phyloP scores from a whole-genome alignment of 1,140 invertebrate genomes.

The Solenopsis fugax region DNA sequence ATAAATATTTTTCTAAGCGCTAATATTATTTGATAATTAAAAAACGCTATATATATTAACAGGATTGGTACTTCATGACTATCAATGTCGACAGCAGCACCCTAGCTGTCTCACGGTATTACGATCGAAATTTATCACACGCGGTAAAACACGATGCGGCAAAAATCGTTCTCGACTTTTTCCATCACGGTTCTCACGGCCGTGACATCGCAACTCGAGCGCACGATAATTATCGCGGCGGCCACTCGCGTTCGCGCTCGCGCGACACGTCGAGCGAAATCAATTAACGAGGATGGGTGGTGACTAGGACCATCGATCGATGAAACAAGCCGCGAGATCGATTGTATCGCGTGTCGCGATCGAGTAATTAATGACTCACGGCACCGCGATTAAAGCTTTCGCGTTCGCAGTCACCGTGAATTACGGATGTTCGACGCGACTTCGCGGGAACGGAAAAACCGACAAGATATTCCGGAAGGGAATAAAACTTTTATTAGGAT shows the following conservation, averaged over 20 bases:
- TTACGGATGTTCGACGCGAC: conserved; percentile 53
- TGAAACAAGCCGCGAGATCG: conserved; percentile 66
- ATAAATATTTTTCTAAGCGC: neutral
- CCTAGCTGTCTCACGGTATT: neutral
- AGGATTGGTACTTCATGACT: neutral
- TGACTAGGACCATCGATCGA: conserved; percentile 59
- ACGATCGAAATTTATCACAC: conserved; percentile 67
- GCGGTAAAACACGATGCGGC: conserved; percentile 20
- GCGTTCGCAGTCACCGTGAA: conserved; percentile 57
- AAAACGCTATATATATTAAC: neutral
- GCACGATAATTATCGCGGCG: conserved; percentile 71
- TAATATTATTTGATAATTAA: neutral
- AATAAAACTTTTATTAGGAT: conserved; percentile 17
- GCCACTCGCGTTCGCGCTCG: conserved; percentile 49
- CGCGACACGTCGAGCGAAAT: conserved; percentile 64
- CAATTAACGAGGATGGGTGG: conserved; percentile 67
- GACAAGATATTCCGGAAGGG: neutral
- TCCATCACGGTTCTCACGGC: conserved; percentile 55
- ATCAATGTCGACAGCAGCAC: conserved; percentile 22
- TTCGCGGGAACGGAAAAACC: conserved; percentile 13
- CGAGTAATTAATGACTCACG: conserved; percentile 76
- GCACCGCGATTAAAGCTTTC: conserved; percentile 69
- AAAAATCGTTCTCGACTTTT: conserved; percentile 62
- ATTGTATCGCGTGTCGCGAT: conserved; percentile 74
- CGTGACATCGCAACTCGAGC: conserved; percentile 66